Percentiles rank a stretch among this genome's conserved stretches.
Conservation (phyloP, 2,888 invertebrate species). For the Chymomyza caudatula region DNA sequence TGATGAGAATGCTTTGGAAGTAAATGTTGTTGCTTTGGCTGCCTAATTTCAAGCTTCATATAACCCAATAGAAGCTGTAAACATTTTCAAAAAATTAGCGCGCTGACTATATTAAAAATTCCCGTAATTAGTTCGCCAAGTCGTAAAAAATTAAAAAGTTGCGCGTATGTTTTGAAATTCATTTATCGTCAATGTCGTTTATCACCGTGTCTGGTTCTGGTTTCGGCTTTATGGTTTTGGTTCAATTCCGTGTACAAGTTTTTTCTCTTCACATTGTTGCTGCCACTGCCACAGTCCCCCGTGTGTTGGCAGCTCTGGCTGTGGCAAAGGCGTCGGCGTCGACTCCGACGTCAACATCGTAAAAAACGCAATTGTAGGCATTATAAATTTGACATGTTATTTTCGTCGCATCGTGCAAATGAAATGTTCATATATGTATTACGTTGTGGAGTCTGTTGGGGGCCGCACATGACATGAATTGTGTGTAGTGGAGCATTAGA, state of each 20-base stretch:
- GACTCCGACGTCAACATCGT: constrained; percentile 35
- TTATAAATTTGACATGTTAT: constrained; percentile 70
- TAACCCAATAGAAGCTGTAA: neutral
- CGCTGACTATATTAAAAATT: constrained; percentile 22
- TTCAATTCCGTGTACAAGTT: constrained; percentile 17
- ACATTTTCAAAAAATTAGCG: constrained; percentile 26
- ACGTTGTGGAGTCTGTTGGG: constrained; percentile 18
- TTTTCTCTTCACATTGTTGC: constrained; percentile 15
- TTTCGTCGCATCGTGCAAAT: constrained; percentile 61
- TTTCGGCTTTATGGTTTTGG: constrained; percentile 32
- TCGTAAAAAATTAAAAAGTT: constrained; percentile 47
- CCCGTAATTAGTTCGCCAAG: constrained; percentile 53
- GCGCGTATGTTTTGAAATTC: constrained; percentile 34
- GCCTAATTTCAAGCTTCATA: constrained; percentile 10
- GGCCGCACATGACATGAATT: constrained; percentile 42
- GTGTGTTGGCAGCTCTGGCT: neutral
- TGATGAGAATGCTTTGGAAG: neutral
- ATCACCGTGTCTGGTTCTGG: constrained; percentile 16
- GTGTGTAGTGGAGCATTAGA: constrained; percentile 11
- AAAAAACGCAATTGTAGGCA: constrained; percentile 66
- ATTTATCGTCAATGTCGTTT: constrained; percentile 31
- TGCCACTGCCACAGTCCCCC: neutral
- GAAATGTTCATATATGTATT: constrained; percentile 44
- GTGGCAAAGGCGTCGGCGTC: neutral
- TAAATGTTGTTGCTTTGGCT: neutral